These are phyloP conservation scores for Saturnia japonica DNA, from an alignment of 2,888 invertebrate species.

Conservation along the genomic window DNA sequence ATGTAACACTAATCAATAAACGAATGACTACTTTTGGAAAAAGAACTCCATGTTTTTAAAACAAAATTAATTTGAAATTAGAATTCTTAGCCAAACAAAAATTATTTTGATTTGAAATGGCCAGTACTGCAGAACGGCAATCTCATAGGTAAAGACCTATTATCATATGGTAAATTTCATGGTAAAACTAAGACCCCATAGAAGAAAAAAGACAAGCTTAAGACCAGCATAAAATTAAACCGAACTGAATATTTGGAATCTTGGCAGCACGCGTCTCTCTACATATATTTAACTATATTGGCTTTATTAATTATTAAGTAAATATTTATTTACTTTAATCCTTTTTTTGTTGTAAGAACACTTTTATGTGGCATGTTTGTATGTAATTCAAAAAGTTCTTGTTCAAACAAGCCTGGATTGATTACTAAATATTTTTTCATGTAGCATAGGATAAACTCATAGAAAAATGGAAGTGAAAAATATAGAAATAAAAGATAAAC, in stretches of 20 bases:
- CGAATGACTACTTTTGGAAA: no score
- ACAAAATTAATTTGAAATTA: no score
- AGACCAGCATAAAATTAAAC: background rate
- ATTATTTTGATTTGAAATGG: no score
- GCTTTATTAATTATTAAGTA: no score
- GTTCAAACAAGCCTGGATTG: background rate
- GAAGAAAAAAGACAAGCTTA: background rate
- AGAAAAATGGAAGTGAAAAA: background rate
- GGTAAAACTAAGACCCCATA: no score
- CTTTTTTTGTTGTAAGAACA: background rate
- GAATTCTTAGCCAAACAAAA: no score
- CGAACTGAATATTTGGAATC: background rate
- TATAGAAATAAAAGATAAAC: slow-evolving; percentile 6
- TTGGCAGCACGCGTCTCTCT: background rate
- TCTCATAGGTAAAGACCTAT: no score
- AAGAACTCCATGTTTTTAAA: no score
- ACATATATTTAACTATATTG: no score
- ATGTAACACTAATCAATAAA: no score
- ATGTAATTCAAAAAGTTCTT: background rate
- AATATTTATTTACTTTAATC: background rate
- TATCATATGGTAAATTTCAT: no score
- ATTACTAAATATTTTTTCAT: background rate
- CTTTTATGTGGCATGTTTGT: background rate
- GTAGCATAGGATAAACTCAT: background rate
- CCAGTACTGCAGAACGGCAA: no score